A percentile compares a stretch with the other conserved stretches of the same genome.
phyloP scores from a whole-genome alignment of 2,888 invertebrate genomes.

The Nesidiocoris tenuis region DNA sequence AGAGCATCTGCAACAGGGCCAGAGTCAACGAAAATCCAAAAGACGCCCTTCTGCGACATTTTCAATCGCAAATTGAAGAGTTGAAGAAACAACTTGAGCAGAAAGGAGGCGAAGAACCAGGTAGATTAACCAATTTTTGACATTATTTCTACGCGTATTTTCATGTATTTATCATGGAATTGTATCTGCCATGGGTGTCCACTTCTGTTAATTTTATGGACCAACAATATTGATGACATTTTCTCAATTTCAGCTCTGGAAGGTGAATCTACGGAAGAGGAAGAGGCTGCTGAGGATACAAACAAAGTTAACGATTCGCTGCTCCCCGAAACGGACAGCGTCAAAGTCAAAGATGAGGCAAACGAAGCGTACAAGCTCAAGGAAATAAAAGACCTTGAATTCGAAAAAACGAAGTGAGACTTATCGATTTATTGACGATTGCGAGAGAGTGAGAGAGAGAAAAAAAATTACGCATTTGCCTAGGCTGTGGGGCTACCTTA shows the following conservation, averaged over 20 bases:
- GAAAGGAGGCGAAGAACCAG: constrained; percentile 39
- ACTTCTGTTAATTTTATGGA: too few species aligned
- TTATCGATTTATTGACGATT: not conserved
- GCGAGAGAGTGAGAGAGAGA: too few species aligned
- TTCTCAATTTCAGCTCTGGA: constrained; percentile 12
- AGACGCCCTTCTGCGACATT: constrained; percentile 90
- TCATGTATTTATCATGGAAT: too few species aligned
- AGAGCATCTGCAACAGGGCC: constrained; percentile 94
- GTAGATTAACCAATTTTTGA: too few species aligned
- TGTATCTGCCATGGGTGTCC: too few species aligned
- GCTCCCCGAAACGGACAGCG: constrained; percentile 52
- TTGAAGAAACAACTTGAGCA: constrained; percentile 72
- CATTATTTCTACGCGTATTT: too few species aligned
- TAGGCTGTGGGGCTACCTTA: too few species aligned
- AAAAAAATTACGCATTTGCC: too few species aligned
- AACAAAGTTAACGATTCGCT: constrained; percentile 56
- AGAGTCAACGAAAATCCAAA: constrained; percentile 97
- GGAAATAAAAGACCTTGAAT: constrained; percentile 68
- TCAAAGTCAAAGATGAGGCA: constrained; percentile 31
- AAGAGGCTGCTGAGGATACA: constrained; percentile 52
- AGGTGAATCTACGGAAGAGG: constrained; percentile 45
- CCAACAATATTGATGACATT: too few species aligned
- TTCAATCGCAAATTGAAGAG: constrained; percentile 94
- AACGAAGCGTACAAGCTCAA: constrained; percentile 64
- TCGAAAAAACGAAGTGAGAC: constrained; percentile 69